Conservation (phyloP, 2,113 vertebrate genomes). For the Chaetodon auriga region DNA sequence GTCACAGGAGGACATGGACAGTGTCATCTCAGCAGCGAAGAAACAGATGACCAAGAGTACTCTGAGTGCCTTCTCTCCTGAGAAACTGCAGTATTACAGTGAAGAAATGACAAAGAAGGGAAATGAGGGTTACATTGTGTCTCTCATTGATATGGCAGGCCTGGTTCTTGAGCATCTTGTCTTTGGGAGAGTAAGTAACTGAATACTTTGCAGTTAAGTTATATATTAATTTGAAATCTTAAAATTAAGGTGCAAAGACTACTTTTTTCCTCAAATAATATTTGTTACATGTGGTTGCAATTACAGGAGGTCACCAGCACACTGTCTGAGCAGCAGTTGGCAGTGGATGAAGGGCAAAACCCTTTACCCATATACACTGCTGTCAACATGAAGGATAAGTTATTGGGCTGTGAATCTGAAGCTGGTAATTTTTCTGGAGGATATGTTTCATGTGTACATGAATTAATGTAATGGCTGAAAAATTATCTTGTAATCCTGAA, state of each 20-base stretch:
- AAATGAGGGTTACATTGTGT: constrained; percentile 70
- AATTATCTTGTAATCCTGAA: not conserved
- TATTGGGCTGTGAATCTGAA: constrained; percentile 23
- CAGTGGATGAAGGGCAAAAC: constrained; percentile 87
- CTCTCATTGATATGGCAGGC: constrained; percentile 87
- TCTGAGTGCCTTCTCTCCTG: constrained; percentile 77
- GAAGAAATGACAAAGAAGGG: constrained; percentile 80
- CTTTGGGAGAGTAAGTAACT: constrained; percentile 83
- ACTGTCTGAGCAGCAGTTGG: constrained; percentile 85
- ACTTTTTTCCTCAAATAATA: not conserved
- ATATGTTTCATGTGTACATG: not conserved
- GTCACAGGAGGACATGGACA: constrained; percentile 84
- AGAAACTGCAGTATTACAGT: constrained; percentile 83
- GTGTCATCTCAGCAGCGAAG: constrained; percentile 69
- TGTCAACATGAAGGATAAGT: constrained; percentile 87
- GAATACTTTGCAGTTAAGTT: not conserved
- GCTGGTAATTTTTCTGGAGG: constrained; percentile 44
- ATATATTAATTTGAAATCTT: not conserved
- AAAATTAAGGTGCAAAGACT: not conserved
- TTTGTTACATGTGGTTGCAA: not conserved
- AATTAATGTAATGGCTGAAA: not conserved
- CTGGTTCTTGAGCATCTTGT: constrained; percentile 88
- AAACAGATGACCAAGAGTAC: constrained; percentile 80
- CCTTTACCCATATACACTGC: constrained; percentile 90
- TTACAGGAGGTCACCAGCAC: constrained; percentile 82